phyloP scores from a whole-genome alignment of 1,140 invertebrate species.

The Bombus confusus region DNA sequence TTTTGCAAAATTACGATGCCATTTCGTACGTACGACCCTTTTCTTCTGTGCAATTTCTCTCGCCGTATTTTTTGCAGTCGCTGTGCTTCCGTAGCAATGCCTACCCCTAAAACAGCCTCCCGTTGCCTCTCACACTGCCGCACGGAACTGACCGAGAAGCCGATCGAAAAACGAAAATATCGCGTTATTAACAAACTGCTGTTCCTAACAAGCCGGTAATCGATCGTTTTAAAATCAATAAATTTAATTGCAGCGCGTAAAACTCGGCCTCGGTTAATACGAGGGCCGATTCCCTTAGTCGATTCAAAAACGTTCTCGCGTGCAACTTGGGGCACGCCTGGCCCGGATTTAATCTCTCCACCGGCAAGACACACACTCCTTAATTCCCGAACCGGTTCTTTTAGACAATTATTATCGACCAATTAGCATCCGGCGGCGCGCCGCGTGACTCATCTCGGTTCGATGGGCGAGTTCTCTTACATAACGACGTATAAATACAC shows the following conservation, averaged over 20 bases:
- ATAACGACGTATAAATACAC: constrained; percentile 30
- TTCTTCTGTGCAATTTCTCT: too few relatives aligned
- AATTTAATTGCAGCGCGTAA: background rate
- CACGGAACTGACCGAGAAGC: too few relatives aligned
- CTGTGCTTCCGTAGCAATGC: too few relatives aligned
- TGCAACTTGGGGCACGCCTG: background rate
- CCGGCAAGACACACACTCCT: background rate
- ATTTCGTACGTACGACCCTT: too few relatives aligned
- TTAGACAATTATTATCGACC: constrained; percentile 44
- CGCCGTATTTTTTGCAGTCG: too few relatives aligned
- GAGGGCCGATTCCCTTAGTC: background rate
- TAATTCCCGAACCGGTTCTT: constrained; percentile 44
- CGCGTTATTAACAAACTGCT: background rate
- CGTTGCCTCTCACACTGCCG: too few relatives aligned
- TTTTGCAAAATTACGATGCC: too few relatives aligned
- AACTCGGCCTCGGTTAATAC: background rate
- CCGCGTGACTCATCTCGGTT: constrained; percentile 12
- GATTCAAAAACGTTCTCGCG: background rate
- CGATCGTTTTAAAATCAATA: background rate
- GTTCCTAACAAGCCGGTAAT: background rate
- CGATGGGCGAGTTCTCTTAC: constrained; percentile 8
- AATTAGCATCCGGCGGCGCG: constrained; percentile 36
- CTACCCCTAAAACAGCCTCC: too few relatives aligned
- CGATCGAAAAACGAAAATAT: background rate
- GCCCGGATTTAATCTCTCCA: constrained; percentile 15